phyloP scores from a whole-genome alignment of 2,113 vertebrate genomes.

The Mungos mungo region DNA sequence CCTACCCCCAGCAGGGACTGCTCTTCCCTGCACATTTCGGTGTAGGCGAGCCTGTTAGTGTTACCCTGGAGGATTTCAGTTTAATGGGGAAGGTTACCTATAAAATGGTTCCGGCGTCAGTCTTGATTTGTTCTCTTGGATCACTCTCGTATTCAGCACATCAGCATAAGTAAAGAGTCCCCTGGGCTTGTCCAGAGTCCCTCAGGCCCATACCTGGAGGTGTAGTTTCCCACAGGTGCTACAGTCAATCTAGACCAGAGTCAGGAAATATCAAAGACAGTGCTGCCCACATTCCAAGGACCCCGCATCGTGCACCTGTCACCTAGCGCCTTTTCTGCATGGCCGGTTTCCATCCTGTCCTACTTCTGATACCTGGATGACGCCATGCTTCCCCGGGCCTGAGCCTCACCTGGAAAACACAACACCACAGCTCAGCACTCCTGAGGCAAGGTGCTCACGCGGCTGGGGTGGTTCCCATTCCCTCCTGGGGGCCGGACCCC shows the following conservation, averaged over 20 bases:
- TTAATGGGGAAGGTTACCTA: background rate
- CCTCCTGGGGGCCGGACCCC: background rate
- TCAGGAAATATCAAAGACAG: background rate
- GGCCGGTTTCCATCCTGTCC: background rate
- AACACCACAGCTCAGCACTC: accelerated
- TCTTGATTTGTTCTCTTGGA: background rate
- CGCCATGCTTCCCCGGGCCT: background rate
- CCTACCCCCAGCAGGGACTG: accelerated
- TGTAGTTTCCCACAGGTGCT: no score
- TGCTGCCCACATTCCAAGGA: background rate
- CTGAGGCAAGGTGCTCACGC: accelerated
- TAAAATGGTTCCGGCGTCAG: background rate
- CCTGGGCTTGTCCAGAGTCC: background rate
- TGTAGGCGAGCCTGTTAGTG: no score
- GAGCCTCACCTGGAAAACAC: background rate
- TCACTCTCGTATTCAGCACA: background rate
- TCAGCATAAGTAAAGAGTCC: background rate
- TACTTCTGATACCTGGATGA: accelerated
- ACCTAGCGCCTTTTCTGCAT: background rate
- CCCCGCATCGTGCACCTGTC: background rate
- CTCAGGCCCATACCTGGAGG: background rate
- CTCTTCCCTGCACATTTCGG: no score
- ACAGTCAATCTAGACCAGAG: background rate
- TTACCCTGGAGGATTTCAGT: background rate
- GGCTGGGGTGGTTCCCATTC: background rate